Conservation (phyloP, 2,797 vertebrate genomes). For the Hydrolagus colliei region DNA sequence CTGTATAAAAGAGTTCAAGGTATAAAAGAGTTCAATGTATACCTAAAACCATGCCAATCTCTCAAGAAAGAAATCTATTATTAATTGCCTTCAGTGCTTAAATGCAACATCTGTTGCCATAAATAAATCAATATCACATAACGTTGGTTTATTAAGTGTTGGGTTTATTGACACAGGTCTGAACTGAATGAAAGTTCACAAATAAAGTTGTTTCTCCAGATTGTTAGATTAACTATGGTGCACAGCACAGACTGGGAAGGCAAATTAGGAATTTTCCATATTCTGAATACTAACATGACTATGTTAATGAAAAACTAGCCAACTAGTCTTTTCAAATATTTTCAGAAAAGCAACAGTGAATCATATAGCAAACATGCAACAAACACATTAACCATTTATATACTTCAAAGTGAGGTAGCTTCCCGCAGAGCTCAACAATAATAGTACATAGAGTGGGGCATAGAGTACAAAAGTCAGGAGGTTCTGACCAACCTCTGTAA, state of each 20-base stretch:
- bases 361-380: constrained; percentile 42
- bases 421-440: background rate
- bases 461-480: no score
- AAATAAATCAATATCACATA: background rate
- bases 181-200: background rate
- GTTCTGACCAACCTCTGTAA: no score
- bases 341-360: constrained; percentile 58
- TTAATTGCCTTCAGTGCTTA: background rate
- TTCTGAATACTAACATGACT: background rate
- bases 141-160: no score
- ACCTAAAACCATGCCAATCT: background rate
- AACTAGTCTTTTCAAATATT: constrained; percentile 83
- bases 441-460: background rate
- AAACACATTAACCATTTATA: constrained; percentile 1
- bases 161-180: no score
- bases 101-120: background rate
- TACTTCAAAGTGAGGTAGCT: background rate
- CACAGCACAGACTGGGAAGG: background rate
- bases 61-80: background rate
- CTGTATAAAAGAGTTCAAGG: background rate
- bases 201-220: background rate
- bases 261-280: constrained; percentile 1
- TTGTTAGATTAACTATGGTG: background rate
- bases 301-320: constrained; percentile 39
- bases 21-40: background rate